Conservation (phyloP, 2,888 invertebrate genomes). For the Leptura quadrifasciata region DNA sequence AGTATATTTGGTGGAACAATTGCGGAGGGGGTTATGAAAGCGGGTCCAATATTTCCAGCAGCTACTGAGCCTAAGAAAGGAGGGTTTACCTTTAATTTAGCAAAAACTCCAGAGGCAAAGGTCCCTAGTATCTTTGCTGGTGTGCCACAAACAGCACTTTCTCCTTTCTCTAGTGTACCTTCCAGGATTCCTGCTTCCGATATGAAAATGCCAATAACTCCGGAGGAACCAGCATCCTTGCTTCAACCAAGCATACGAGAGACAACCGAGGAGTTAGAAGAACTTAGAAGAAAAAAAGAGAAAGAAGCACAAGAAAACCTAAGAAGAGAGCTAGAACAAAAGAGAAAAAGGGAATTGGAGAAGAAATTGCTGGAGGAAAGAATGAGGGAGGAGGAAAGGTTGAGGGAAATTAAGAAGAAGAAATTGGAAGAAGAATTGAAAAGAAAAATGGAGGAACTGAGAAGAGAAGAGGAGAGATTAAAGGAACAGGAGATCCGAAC, state of each 20-base stretch:
- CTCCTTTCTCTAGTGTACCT: not conserved
- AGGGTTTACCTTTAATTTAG: conserved; percentile 57
- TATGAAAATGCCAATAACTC: conserved; percentile 22
- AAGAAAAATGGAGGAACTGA: conserved; percentile 52
- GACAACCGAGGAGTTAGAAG: conserved; percentile 43
- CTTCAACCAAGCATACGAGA: not conserved
- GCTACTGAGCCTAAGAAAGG: conserved; percentile 51
- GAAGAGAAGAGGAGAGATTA: conserved; percentile 53
- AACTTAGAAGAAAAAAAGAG: conserved; percentile 56
- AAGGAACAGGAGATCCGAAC: conserved; percentile 62
- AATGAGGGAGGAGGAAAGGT: conserved; percentile 53
- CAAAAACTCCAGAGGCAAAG: conserved; percentile 36
- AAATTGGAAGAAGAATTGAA: conserved; percentile 53
- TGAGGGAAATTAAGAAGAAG: conserved; percentile 51
- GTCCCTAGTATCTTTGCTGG: conserved; percentile 11
- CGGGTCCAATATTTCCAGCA: not conserved
- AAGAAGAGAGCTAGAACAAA: conserved; percentile 49
- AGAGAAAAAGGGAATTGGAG: conserved; percentile 48
- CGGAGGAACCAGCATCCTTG: not conserved
- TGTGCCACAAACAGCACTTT: not conserved
- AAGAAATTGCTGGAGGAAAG: conserved; percentile 49
- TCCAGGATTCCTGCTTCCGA: not conserved
- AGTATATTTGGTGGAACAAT: conserved; percentile 39
- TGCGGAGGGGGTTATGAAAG: not conserved
- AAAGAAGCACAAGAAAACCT: conserved; percentile 52